Evolutionary conservation across 2,113 vertebrate species (phyloP).

Genomic region (Solea solea): DNA sequence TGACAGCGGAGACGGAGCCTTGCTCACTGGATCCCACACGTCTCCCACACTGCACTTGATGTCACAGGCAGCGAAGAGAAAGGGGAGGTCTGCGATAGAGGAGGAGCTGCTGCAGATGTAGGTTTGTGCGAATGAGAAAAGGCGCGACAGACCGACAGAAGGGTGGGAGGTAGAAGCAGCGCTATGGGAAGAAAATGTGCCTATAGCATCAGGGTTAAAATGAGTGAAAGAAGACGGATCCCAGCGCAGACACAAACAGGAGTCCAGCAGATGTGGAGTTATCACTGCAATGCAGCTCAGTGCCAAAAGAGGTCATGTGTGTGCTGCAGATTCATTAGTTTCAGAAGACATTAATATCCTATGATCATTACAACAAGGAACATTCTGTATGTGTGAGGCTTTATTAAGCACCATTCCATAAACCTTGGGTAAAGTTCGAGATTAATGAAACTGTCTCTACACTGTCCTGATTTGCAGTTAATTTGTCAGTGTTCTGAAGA

Average conservation of each 20-base stretch:
- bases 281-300: constrained; percentile 69
- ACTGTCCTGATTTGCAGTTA: constrained; percentile 40
- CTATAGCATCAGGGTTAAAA: constrained; percentile 26
- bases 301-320: constrained; percentile 79
- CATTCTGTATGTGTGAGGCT: constrained; percentile 46
- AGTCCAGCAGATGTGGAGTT: constrained; percentile 28
- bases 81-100: constrained; percentile 20
- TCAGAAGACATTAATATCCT: constrained; percentile 64
- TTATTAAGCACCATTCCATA: constrained; percentile 58
- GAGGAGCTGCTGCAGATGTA: constrained; percentile 34
- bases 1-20: constrained; percentile 64
- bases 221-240: constrained; percentile 49
- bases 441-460: constrained; percentile 53
- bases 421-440: constrained; percentile 56
- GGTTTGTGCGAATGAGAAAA: constrained; percentile 31
- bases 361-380: constrained; percentile 62
- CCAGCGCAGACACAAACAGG: constrained; percentile 16
- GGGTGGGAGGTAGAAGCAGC: constrained; percentile 2
- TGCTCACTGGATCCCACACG: constrained; percentile 55
- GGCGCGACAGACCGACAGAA: not conserved
- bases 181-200: constrained; percentile 23
- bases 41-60: constrained; percentile 57
- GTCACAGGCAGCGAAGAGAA: constrained; percentile 46
- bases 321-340: constrained; percentile 74
- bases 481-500: constrained; percentile 43